These are phyloP conservation scores for Oryzias woworae DNA, from an alignment of 2,113 vertebrate species.

Conservation along the genomic window DNA sequence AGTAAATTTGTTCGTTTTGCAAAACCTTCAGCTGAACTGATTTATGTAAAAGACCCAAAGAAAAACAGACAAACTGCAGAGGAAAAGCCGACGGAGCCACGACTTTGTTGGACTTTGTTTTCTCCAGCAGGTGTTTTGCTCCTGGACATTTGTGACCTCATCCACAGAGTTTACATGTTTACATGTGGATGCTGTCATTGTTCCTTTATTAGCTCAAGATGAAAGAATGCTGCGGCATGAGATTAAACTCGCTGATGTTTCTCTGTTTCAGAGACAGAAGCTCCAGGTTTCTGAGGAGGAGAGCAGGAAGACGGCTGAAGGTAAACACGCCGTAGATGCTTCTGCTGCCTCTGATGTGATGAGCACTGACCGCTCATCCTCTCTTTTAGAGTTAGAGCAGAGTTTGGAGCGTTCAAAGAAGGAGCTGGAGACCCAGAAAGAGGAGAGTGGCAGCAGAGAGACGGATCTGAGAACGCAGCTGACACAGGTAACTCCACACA, in stretches of 20 bases:
- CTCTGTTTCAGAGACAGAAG: constrained; percentile 82
- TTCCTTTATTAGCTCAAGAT: constrained; percentile 42
- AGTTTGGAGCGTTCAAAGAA: constrained; percentile 41
- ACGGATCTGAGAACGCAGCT: constrained; percentile 40
- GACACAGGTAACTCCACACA: constrained; percentile 33
- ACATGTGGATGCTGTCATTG: constrained; percentile 25
- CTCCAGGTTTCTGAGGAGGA: constrained; percentile 79
- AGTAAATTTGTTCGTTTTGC: too few relatives aligned
- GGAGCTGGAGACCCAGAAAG: constrained; percentile 42
- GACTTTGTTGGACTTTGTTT: too few relatives aligned
- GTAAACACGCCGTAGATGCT: constrained; percentile 63
- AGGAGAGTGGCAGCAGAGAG: constrained; percentile 51
- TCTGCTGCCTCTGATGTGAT: not conserved
- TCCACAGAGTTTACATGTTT: constrained; percentile 32
- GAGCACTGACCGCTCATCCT: not conserved
- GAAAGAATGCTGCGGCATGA: constrained; percentile 43
- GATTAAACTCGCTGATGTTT: constrained; percentile 26
- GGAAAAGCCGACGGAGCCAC: too few relatives aligned
- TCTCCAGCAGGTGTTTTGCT: constrained; percentile 17
- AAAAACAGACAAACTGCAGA: too few relatives aligned
- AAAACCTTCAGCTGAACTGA: too few relatives aligned
- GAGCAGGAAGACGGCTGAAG: constrained; percentile 79
- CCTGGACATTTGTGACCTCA: constrained; percentile 20
- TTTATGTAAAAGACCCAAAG: too few relatives aligned
- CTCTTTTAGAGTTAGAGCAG: constrained; percentile 55